Evolutionary conservation across 2,888 invertebrate genomes (phyloP).

Genomic region (Parthenolecanium corni): DNA sequence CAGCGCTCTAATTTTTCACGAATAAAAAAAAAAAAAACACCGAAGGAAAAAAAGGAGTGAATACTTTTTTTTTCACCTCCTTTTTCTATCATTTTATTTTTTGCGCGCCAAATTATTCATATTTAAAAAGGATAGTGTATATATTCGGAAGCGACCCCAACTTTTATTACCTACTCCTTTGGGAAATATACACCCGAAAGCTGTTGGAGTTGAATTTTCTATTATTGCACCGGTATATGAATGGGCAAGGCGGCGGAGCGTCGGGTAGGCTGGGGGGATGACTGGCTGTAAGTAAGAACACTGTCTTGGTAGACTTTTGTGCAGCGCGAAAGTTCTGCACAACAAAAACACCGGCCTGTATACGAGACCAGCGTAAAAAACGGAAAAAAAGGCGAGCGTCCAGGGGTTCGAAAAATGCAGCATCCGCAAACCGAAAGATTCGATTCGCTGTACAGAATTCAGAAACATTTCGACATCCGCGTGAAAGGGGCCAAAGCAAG

Average conservation of each 20-base stretch:
- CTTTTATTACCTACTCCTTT: not conserved
- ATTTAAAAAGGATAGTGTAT: not conserved
- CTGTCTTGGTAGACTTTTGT: not conserved
- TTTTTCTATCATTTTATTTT: not conserved
- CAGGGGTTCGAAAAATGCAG: too few relatives aligned
- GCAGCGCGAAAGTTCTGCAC: too few relatives aligned
- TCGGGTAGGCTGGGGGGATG: not conserved
- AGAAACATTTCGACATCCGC: too few relatives aligned
- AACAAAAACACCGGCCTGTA: too few relatives aligned
- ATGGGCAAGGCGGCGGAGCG: too few relatives aligned
- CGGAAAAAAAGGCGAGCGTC: too few relatives aligned
- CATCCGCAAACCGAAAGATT: too few relatives aligned
- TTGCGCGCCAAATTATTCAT: not conserved
- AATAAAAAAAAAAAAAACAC: not conserved
- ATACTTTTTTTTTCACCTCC: not conserved
- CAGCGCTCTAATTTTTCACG: too few relatives aligned
- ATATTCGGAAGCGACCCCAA: not conserved
- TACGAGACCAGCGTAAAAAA: too few relatives aligned
- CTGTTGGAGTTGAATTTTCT: not conserved
- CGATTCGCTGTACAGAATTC: too few relatives aligned
- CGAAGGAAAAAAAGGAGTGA: not conserved
- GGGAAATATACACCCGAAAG: slow-evolving; percentile 1
- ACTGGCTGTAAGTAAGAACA: not conserved
- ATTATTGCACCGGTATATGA: not conserved
- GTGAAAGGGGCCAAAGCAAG: too few relatives aligned